Evolutionary conservation across 2,888 invertebrate species (phyloP).

Genomic region (Cataglyphis cursor): DNA sequence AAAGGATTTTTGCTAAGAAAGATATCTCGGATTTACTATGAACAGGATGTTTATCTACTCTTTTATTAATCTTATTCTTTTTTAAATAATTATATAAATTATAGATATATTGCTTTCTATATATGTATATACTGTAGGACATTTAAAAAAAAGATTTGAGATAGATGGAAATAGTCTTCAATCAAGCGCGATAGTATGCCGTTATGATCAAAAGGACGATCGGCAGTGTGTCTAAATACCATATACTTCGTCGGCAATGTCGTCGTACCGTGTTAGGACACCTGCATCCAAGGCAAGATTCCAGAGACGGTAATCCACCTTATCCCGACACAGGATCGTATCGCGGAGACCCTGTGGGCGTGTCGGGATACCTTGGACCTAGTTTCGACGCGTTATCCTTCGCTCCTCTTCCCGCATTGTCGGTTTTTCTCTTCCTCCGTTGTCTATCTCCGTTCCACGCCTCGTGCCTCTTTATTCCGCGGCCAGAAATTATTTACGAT

Average conservation of each 20-base stretch:
- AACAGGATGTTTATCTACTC: background rate
- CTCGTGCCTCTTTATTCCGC: constrained; percentile 2
- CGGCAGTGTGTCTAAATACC: background rate
- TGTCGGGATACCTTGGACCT: constrained; percentile 55
- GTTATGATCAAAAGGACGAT: background rate
- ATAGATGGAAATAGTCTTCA: background rate
- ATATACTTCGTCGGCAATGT: background rate
- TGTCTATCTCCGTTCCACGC: background rate
- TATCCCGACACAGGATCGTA: constrained; percentile 76
- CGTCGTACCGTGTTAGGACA: constrained; percentile 43
- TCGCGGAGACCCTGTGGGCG: constrained; percentile 65
- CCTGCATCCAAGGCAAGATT: constrained; percentile 64
- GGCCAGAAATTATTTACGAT: constrained; percentile 37
- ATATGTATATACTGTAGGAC: no score
- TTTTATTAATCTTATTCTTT: background rate
- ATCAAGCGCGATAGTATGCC: background rate
- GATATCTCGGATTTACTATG: background rate
- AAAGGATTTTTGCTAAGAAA: background rate
- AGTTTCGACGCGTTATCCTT: constrained; percentile 21
- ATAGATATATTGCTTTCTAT: background rate
- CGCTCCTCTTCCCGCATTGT: constrained; percentile 15
- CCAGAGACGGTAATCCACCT: constrained; percentile 76
- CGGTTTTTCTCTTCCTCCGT: background rate
- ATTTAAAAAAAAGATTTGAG: background rate
- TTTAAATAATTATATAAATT: background rate